These are phyloP conservation scores for Tokudaia muenninki DNA, from an alignment of 2,797 vertebrate genomes.

Conservation along the genomic window DNA sequence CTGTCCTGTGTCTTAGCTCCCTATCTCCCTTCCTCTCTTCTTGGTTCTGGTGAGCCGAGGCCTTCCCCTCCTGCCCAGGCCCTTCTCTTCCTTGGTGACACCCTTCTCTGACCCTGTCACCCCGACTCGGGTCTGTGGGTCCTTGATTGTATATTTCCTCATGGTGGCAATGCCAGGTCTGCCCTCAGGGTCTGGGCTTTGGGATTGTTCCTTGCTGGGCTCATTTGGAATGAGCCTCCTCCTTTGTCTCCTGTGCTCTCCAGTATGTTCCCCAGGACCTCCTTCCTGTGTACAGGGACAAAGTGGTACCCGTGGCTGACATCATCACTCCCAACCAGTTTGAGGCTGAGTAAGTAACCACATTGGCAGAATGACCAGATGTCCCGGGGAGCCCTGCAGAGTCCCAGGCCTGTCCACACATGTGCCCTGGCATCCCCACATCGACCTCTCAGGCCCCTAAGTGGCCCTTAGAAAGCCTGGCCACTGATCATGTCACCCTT, in stretches of 20 bases:
- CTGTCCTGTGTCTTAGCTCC: no score
- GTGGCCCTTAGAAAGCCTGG: background rate
- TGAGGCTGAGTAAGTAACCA: slow-evolving; percentile 96
- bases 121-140: background rate
- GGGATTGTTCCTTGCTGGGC: no score
- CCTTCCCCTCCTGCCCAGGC: background rate
- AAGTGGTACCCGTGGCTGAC: slow-evolving; percentile 97
- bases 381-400: background rate
- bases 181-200: background rate
- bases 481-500: background rate
- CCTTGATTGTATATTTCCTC: background rate
- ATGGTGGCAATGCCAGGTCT: background rate
- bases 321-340: slow-evolving; percentile 99
- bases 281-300: slow-evolving; percentile 96
- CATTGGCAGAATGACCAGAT: background rate
- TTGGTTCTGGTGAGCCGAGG: background rate
- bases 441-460: background rate
- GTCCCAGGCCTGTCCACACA: background rate
- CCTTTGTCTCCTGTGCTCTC: background rate
- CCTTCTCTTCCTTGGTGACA: background rate
- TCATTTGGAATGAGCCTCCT: background rate
- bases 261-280: slow-evolving; percentile 98
- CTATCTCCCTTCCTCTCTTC: background rate
- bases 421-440: no score
- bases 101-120: background rate